Evolutionary conservation across 2,797 vertebrate species (phyloP), one percentile per base, ranked within the genome.

Genomic region (Spinus pinus): DNA sequence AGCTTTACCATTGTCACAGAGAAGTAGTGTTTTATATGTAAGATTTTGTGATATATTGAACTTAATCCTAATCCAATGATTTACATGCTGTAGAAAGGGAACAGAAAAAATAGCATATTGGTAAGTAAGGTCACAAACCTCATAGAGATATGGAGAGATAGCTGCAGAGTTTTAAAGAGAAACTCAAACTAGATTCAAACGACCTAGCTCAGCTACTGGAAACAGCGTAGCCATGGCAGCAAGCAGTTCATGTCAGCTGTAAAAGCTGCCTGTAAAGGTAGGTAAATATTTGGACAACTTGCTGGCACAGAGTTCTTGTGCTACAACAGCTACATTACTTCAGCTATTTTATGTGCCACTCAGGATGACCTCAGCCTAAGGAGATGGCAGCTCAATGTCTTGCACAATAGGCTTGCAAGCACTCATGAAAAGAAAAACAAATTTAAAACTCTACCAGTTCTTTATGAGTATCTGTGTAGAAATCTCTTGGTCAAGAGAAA

Each of bases 241-340:
- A 79, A 72, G 69, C 60, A 64, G 65, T 62, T 93, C 58, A 53
- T 49, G 77, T 73, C 80, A 81, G 77, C 88, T 86, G 58, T 88
- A 90, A 90, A 83, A 90, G 72, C 66, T 79, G 82, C 62, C 33
- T 72, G 51, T 72, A 78, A 95, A 95, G 81, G 88, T 94, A 77
- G 49, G 88, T 92, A 95, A 95, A 96, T 95, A 94, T 95, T 96
- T 95, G 94, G 90, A 96, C 70, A 94, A 91, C 69, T 94, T 83
- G 57, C 77, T 95, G 87, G 87, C 93, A 75, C 20, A 18, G 82
- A 50, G 35, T 50, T 71, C 42, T 74, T 86, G 79, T 83, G 75
- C 82, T 94, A 44, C 75, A 94, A 65, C 44, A 82, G 79, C 60
- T 75, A 54, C 28, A 25, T 31, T 72, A n/a, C n/a, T 81, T 87